Conservation (phyloP, 2,797 vertebrate genomes). For the Lagocephalus sceleratus region DNA sequence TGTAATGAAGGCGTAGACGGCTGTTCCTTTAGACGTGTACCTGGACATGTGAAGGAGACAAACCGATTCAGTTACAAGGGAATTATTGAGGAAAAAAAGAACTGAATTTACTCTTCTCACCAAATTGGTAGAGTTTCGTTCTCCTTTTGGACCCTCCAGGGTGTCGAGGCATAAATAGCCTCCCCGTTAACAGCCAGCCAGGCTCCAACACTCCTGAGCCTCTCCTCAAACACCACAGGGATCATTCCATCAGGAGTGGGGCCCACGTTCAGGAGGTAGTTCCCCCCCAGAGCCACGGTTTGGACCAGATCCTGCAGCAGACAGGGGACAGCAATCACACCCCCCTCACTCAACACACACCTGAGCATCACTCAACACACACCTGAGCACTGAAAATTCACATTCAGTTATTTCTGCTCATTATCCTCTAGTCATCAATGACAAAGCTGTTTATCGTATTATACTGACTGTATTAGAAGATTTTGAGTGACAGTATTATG, state of each 20-base stretch:
- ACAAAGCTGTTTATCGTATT: too few relatives aligned
- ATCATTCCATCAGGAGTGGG: constrained; percentile 90
- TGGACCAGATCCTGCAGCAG: constrained; percentile 82
- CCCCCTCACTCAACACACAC: too few relatives aligned
- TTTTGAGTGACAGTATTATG: too few relatives aligned
- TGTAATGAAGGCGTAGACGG: constrained; percentile 83
- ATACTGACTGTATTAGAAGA: too few relatives aligned
- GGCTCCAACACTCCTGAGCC: constrained; percentile 84
- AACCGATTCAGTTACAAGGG: not conserved
- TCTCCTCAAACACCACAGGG: constrained; percentile 86
- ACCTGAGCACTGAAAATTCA: too few relatives aligned
- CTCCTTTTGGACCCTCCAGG: constrained; percentile 87
- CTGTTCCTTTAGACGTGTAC: constrained; percentile 83
- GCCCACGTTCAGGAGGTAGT: constrained; percentile 94
- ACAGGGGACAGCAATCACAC: not conserved
- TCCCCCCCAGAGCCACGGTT: constrained; percentile 89
- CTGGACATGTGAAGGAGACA: constrained; percentile 57
- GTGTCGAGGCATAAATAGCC: constrained; percentile 86
- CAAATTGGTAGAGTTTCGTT: constrained; percentile 76
- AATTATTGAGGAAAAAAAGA: not conserved
- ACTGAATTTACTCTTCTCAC: constrained; percentile 66
- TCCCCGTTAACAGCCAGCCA: constrained; percentile 89
- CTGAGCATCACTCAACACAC: too few relatives aligned
- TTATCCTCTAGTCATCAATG: too few relatives aligned
- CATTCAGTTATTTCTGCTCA: too few relatives aligned